Percentiles rank a stretch among this genome's conserved stretches.
These are phyloP conservation scores for Gorsachius magnificus DNA, from an alignment of 2,797 vertebrate species.

Conservation along the genomic window DNA sequence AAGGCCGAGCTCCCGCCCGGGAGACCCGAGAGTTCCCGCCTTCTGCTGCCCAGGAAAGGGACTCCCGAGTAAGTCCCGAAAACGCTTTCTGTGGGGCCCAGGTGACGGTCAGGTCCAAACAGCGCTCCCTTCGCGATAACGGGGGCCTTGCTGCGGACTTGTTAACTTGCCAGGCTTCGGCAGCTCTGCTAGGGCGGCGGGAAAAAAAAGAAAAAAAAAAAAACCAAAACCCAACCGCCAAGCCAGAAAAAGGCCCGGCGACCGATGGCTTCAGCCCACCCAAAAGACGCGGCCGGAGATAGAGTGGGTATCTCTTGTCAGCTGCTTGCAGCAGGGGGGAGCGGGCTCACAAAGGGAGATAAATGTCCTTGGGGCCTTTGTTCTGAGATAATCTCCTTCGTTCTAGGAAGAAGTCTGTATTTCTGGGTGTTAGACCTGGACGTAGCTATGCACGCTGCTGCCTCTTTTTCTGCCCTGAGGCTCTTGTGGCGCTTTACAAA, in stretches of 20 bases:
- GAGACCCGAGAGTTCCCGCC: no score
- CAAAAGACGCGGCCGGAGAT: background rate
- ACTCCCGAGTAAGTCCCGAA: no score
- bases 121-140: background rate
- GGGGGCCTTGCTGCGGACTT: background rate
- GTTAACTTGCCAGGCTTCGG: rapidly evolving
- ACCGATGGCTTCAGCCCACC: background rate
- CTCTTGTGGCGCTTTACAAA: background rate
- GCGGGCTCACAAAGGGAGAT: background rate
- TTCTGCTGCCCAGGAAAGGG: no score
- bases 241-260: rapidly evolving
- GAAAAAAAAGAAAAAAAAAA: no score
- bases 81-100: rapidly evolving
- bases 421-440: background rate
- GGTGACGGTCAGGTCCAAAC: rapidly evolving
- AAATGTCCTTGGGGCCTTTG: background rate
- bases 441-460: rapidly evolving
- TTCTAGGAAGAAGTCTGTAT: background rate
- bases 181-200: background rate
- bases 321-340: background rate
- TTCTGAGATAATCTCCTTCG: background rate
- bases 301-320: background rate
- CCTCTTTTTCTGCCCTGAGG: background rate
- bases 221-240: no score
- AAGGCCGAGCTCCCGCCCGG: rapidly evolving